Evolutionary conservation across 2,113 vertebrate species (phyloP).

Genomic region (Himantopus leucocephalus): DNA sequence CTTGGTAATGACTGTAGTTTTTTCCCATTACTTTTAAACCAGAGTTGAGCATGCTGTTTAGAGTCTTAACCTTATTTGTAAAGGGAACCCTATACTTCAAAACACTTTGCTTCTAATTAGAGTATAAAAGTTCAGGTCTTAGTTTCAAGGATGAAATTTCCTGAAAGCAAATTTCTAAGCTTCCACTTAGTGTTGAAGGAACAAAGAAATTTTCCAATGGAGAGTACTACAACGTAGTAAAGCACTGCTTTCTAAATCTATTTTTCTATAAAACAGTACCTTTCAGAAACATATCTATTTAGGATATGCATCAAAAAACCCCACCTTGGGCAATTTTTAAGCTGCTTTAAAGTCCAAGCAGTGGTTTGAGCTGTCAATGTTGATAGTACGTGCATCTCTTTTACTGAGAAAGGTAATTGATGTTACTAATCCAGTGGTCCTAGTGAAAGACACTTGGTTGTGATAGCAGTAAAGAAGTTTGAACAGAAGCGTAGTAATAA

Average conservation of each 20-base stretch:
- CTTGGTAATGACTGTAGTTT: neutral
- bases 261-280: neutral
- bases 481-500: neutral
- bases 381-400: neutral
- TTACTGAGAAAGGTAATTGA: neutral
- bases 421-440: neutral
- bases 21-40: neutral
- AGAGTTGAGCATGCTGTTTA: neutral
- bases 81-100: neutral
- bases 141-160: neutral
- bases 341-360: neutral
- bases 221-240: neutral
- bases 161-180: neutral
- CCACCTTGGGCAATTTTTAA: neutral
- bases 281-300: neutral
- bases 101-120: neutral
- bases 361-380: neutral
- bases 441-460: neutral
- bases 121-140: neutral
- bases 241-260: neutral
- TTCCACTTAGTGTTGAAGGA: neutral
- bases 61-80: neutral
- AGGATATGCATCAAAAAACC: neutral
- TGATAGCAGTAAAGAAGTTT: neutral
- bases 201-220: neutral